phyloP scores from a whole-genome alignment of 2,113 vertebrate species.

The Nannobrachium achirus region DNA sequence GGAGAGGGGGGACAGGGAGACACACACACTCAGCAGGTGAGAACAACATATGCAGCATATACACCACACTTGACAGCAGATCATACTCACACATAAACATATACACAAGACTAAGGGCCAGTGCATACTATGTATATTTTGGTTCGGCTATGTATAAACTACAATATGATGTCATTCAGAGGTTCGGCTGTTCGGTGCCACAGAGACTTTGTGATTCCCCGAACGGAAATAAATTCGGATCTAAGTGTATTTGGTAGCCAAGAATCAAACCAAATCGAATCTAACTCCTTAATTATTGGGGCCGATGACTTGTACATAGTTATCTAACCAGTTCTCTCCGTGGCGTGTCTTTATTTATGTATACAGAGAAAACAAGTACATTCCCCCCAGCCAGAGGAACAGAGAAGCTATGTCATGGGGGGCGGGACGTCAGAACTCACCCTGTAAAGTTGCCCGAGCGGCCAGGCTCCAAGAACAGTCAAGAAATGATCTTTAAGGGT shows the following conservation, averaged over 20 bases:
- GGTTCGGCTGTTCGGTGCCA: no score
- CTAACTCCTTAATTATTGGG: background rate
- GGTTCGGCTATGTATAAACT: no score
- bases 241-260: no score
- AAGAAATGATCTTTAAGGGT: no score
- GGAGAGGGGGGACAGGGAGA: constrained; percentile 88
- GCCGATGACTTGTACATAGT: constrained; percentile 1
- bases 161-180: no score
- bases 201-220: no score
- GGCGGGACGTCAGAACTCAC: constrained; percentile 91
- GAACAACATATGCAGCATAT: background rate
- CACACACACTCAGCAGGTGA: constrained; percentile 89
- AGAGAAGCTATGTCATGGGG: constrained; percentile 94
- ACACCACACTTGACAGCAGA: background rate
- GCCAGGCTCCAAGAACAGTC: no score
- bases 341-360: constrained; percentile 13
- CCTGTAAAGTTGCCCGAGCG: no score
- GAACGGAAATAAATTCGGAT: no score
- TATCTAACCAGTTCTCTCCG: constrained; percentile 14
- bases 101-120: background rate
- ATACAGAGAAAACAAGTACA: constrained; percentile 95
- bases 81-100: background rate
- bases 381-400: constrained; percentile 95
- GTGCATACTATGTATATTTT: no score
- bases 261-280: constrained; percentile 20